phyloP scores from a whole-genome alignment of 2,888 invertebrate genomes.

The Drosophila recens region DNA sequence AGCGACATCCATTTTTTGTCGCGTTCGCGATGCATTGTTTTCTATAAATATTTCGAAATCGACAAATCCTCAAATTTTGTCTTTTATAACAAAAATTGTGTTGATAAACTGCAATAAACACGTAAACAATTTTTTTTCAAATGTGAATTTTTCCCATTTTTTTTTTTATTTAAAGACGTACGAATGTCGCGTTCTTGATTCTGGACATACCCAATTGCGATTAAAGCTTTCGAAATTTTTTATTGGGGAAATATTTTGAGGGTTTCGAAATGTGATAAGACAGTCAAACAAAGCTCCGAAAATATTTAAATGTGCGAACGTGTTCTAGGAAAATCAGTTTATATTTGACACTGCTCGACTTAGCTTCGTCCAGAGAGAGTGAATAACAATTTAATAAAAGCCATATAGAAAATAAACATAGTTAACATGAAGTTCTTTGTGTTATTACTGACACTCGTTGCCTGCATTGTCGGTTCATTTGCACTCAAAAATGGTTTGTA shows the following conservation, averaged over 20 bases:
- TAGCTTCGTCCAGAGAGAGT: neutral
- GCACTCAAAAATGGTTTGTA: conserved; percentile 30
- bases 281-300: conserved; percentile 1
- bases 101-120: too few species aligned
- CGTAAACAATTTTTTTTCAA: too few species aligned
- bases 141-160: too few species aligned
- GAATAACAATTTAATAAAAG: neutral
- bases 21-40: too few species aligned
- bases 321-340: neutral
- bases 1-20: too few species aligned
- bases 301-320: neutral
- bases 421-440: conserved; percentile 3
- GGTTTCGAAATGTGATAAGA: conserved; percentile 6
- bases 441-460: neutral
- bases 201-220: neutral
- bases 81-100: too few species aligned
- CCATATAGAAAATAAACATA: neutral
- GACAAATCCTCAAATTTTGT: too few species aligned
- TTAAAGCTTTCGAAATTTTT: conserved; percentile 1
- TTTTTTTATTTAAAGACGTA: too few species aligned
- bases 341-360: neutral
- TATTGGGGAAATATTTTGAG: neutral
- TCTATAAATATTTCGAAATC: too few species aligned
- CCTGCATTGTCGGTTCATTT: neutral
- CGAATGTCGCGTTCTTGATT: too few species aligned